These are phyloP conservation scores for Trisateles emortualis DNA, from an alignment of 2,888 invertebrate species.

Conservation along the genomic window DNA sequence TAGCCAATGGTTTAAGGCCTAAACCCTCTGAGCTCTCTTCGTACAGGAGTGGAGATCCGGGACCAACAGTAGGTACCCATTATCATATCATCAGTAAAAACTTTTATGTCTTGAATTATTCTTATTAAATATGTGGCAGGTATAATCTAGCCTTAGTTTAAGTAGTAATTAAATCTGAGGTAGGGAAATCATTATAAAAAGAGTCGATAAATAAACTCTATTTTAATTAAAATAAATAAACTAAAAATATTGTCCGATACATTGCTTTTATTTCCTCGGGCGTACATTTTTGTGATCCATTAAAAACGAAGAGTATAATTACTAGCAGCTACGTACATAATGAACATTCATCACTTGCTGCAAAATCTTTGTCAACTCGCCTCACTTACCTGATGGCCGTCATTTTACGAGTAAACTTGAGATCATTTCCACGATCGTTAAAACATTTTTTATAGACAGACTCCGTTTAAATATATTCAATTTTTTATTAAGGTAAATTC, in stretches of 20 bases:
- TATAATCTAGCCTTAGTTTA: no score
- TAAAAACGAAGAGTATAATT: conserved; percentile 26
- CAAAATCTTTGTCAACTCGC: conserved; percentile 40
- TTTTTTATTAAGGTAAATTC: conserved; percentile 14
- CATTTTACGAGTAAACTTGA: conserved; percentile 37
- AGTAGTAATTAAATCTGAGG: no score
- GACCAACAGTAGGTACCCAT: no score
- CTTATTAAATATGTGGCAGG: no score
- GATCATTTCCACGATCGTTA: conserved; percentile 30
- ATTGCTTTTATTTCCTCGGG: background rate
- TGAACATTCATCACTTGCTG: conserved; percentile 22
- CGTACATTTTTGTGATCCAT: conserved; percentile 18
- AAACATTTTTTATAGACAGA: conserved; percentile 35
- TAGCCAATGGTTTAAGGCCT: no score
- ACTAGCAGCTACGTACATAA: conserved; percentile 8
- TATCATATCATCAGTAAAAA: no score
- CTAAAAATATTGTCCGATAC: background rate
- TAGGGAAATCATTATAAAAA: no score
- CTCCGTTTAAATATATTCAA: conserved; percentile 19
- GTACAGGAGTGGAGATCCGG: no score
- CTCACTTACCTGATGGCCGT: conserved; percentile 27
- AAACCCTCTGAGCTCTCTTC: no score
- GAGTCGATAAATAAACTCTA: no score
- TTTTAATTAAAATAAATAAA: no score
- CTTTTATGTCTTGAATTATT: no score